Evolutionary conservation across 1,140 invertebrate species (phyloP).

Genomic region (Drosophila dunni): DNA sequence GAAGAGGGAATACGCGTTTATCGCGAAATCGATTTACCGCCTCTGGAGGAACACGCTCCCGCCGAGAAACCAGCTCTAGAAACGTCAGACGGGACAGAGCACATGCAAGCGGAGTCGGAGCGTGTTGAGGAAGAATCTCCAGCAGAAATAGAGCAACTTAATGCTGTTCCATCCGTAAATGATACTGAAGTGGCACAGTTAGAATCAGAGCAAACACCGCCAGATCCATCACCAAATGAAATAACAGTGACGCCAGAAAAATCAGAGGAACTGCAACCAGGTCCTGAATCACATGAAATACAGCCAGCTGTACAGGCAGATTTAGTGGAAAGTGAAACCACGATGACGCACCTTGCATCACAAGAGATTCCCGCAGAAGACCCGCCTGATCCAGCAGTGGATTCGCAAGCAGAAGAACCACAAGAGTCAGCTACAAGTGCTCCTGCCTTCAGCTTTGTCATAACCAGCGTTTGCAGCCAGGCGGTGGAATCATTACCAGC

Average conservation of each 20-base stretch:
- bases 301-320: too few species aligned
- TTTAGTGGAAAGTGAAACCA: too few species aligned
- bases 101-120: neutral
- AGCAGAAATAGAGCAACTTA: neutral
- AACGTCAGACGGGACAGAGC: neutral
- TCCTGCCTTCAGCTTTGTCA: constrained; percentile 54
- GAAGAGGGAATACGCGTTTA: constrained; percentile 64
- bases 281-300: too few species aligned
- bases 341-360: neutral
- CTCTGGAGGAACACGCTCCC: constrained; percentile 29
- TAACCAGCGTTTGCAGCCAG: constrained; percentile 69
- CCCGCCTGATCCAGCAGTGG: neutral
- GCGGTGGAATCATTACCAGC: neutral
- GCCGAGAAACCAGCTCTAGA: neutral
- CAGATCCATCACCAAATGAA: neutral
- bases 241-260: neutral
- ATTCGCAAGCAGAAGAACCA: neutral
- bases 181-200: neutral
- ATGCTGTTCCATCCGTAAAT: neutral
- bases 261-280: neutral
- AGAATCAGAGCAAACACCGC: neutral
- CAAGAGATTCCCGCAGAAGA: neutral
- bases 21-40: constrained; percentile 68
- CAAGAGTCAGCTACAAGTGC: neutral
- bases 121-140: neutral